Base-by-base conservation (phyloP, 2,113 vertebrate genomes). In the Lucifuga dentata region DNA sequence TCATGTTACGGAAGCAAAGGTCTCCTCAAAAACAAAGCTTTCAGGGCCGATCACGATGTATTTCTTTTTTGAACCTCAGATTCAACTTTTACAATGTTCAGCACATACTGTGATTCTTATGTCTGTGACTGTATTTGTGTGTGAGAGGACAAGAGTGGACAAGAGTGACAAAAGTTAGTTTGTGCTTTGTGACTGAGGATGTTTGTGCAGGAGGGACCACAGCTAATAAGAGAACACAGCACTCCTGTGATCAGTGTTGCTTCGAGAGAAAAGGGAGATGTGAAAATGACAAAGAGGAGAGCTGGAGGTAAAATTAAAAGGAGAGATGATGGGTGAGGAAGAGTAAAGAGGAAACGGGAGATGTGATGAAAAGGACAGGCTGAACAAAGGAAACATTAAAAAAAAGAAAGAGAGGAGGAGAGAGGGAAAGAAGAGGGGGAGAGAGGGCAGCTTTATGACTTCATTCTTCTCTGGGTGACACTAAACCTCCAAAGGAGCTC, bases 391-490 rank as follows among this genome's bases (percentile, higher is more conserved):
- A 38, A 40, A 45, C 8, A 0, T 29, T n/a, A 61, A 52, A 58
- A 38, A 20, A 21, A 17, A 10, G 10, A 33, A 45, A 15, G 29
- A 13, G 50, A 51, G n/a, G 39, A 29, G 50, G 32, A 38, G 49
- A 3, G 3, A n/a, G n/a, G 39, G 39, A 15, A 23, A 1, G 24
- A 4, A 55, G 56, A 38, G 13, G 24, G 23, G 29, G 43, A 39
- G 52, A 16, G 64, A 23, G 46, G 68, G 66, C 65, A 62, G 57
- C 71, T 76, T 79, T 69, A 62, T 63, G 72, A 53, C 58, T 77
- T 79, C 26, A 71, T 67, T 17, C 20, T 49, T 76, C 82, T 68
- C 57, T 52, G 38, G 49, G 66, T 68, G 60, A 24, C 51, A 60
- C 40, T 69, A 70, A 78, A 80, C 68, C 40, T 68, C 65, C 48